These are phyloP conservation scores for Ammospiza maritima DNA, from an alignment of 2,797 vertebrate species.

Conservation along the genomic window DNA sequence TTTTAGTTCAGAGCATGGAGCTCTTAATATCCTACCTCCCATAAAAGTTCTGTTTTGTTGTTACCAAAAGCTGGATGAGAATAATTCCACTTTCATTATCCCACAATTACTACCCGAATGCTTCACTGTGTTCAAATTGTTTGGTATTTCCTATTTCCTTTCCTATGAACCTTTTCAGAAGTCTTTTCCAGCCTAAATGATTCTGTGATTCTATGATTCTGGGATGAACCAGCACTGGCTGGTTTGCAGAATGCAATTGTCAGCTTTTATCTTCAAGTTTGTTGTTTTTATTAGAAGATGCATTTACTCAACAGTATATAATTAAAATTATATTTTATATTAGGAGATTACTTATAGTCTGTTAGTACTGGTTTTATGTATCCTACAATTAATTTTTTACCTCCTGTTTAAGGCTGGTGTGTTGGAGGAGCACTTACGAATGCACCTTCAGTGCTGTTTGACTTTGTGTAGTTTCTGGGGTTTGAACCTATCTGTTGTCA, in stretches of 20 bases:
- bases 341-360: neutral
- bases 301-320: neutral
- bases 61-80: neutral
- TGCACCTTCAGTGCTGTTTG: constrained; percentile 94
- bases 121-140: neutral
- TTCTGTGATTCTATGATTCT: neutral
- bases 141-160: no score
- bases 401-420: constrained; percentile 75
- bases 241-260: neutral
- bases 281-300: neutral
- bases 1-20: neutral
- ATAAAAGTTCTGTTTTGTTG: neutral
- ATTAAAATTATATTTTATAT: neutral
- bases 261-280: neutral
- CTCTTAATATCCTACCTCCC: neutral
- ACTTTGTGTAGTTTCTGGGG: constrained; percentile 89
- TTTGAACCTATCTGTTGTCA: constrained; percentile 83
- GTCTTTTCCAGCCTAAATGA: neutral
- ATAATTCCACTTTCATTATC: neutral
- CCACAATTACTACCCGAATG: neutral
- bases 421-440: constrained; percentile 90
- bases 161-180: neutral
- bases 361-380: neutral
- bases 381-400: neutral
- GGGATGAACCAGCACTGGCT: neutral